Evolutionary conservation across 1,140 invertebrate species (phyloP).

Genomic region (Tribolium madens): DNA sequence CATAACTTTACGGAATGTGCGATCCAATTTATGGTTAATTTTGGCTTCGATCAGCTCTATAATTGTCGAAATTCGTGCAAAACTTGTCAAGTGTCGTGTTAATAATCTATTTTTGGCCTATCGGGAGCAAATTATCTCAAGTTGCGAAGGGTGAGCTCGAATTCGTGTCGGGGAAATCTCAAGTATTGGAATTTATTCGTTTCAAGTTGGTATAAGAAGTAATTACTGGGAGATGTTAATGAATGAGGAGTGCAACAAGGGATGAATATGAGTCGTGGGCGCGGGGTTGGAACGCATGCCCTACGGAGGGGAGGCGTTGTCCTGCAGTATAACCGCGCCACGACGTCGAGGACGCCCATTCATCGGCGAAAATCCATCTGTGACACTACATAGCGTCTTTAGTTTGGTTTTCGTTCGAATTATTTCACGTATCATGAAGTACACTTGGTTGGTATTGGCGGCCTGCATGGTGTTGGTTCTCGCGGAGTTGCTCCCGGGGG

Average conservation of each 20-base stretch:
- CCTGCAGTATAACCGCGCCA: conserved; percentile 54
- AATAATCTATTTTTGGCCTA: conserved; percentile 1
- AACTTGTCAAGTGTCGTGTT: neutral
- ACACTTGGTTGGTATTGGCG: conserved; percentile 61
- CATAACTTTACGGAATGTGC: neutral
- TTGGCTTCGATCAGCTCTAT: neutral
- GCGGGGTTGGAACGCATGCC: conserved; percentile 43
- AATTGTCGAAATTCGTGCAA: neutral
- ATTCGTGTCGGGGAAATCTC: neutral
- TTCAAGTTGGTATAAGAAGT: neutral
- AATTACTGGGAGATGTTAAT: conserved; percentile 27
- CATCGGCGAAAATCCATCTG: conserved; percentile 48
- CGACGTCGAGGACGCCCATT: conserved; percentile 50
- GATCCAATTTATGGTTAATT: neutral
- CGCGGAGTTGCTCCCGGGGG: conserved; percentile 55
- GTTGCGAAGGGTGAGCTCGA: conserved; percentile 2
- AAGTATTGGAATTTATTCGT: conserved; percentile 4
- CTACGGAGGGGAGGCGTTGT: conserved; percentile 49
- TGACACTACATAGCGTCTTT: conserved; percentile 46
- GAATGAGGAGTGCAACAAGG: conserved; percentile 33
- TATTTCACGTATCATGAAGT: conserved; percentile 60
- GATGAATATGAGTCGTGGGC: conserved; percentile 42
- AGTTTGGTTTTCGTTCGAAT: conserved; percentile 41
- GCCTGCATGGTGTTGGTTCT: conserved; percentile 60
- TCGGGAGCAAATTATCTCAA: conserved; percentile 24